A percentile compares a stretch with the other conserved stretches of the same genome.
These are phyloP conservation scores for Tachina lurida DNA, from an alignment of 2,888 invertebrate genomes.

Conservation along the genomic window DNA sequence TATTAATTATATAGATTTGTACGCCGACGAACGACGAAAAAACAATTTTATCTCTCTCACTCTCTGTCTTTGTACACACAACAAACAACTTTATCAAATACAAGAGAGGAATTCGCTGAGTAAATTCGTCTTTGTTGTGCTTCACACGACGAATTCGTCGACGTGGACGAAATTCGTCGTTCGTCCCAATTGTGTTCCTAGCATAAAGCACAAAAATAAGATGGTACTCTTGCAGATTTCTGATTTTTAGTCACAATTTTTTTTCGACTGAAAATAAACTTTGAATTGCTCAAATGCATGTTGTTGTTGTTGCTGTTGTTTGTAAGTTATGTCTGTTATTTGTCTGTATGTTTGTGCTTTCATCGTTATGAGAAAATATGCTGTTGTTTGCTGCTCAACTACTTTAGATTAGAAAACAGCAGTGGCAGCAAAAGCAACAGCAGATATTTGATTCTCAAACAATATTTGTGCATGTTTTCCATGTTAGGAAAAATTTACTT, in stretches of 20 bases:
- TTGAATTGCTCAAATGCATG: conserved; percentile 22
- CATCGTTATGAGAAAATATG: background rate
- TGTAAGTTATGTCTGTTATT: conserved; percentile 32
- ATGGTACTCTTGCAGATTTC: background rate
- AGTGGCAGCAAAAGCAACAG: background rate
- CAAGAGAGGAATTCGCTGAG: too few relatives aligned
- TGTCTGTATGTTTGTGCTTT: background rate
- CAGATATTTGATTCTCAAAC: conserved; percentile 15
- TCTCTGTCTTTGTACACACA: too few relatives aligned
- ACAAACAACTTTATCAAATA: too few relatives aligned
- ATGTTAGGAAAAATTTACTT: conserved; percentile 20
- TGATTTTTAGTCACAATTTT: conserved; percentile 6
- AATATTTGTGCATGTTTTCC: conserved; percentile 29
- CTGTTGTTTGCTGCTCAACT: background rate
- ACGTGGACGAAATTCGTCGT: too few relatives aligned
- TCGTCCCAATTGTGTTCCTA: too few relatives aligned
- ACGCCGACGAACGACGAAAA: too few relatives aligned
- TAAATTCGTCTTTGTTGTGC: too few relatives aligned
- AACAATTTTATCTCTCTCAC: too few relatives aligned
- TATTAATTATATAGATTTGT: too few relatives aligned
- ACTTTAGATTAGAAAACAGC: conserved; percentile 7
- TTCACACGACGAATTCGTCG: too few relatives aligned
- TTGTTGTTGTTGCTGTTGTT: conserved; percentile 20
- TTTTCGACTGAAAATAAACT: conserved; percentile 17
- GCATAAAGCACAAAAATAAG: conserved; percentile 2